Evolutionary conservation across 2,113 vertebrate species (phyloP).

Genomic region (Etheostoma spectabile): DNA sequence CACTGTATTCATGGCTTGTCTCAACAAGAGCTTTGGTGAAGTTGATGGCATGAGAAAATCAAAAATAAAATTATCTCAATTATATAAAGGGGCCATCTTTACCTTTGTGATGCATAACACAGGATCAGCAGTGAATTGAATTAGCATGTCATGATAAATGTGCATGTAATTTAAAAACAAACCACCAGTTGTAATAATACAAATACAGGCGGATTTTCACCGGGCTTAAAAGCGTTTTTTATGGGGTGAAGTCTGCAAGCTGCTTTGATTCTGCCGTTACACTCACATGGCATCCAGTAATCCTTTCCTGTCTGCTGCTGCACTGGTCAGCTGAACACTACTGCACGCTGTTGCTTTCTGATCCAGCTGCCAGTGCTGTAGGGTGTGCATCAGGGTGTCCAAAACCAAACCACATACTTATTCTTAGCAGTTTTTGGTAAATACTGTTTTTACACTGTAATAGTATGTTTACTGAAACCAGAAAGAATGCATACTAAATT

Average conservation of each 20-base stretch:
- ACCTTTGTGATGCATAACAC: background rate
- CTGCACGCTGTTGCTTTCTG: background rate
- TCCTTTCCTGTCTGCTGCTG: background rate
- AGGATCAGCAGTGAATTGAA: background rate
- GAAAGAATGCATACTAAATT: background rate
- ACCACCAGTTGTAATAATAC: background rate
- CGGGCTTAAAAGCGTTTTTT: background rate
- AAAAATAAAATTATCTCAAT: background rate
- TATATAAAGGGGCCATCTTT: conserved; percentile 9
- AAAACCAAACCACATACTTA: background rate
- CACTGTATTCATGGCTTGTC: background rate
- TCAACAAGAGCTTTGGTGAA: conserved; percentile 7
- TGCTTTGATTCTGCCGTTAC: background rate
- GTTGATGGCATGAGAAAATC: conserved; percentile 7
- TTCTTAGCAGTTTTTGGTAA: background rate
- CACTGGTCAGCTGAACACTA: background rate
- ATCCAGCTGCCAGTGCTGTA: background rate
- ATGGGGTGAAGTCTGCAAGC: background rate
- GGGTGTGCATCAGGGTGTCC: no score
- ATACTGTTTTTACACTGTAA: background rate
- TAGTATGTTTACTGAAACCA: no score
- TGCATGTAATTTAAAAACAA: background rate
- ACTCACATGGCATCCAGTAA: no score
- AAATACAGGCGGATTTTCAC: background rate
- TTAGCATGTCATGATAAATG: conserved; percentile 9